Percentiles rank a stretch among this genome's conserved stretches.
Conservation (phyloP, 2,797 vertebrate species). For the Nyctibius grandis region DNA sequence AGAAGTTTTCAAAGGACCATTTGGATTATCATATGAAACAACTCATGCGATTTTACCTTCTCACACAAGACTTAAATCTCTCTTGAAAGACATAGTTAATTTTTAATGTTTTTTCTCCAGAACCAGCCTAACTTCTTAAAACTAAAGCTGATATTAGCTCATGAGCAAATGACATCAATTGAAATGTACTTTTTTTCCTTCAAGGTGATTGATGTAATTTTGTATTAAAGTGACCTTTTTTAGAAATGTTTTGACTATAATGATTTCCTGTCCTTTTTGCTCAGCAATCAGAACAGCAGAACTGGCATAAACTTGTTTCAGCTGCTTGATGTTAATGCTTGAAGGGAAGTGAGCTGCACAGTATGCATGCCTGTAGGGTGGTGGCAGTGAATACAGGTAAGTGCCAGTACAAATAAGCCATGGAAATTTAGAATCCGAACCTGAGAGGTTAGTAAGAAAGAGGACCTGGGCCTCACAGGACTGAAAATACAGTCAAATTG, state of each 20-base stretch:
- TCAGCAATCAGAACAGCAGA: conserved; percentile 78
- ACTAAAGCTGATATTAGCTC: conserved; percentile 57
- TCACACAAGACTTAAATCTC: conserved; percentile 50
- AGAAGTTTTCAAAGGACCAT: neutral
- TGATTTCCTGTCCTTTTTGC: conserved; percentile 93
- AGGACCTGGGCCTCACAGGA: neutral
- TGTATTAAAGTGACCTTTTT: conserved; percentile 91
- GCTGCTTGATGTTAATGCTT: conserved; percentile 68
- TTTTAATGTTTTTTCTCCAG: conserved; percentile 71
- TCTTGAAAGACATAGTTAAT: conserved; percentile 70
- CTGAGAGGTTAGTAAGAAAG: neutral
- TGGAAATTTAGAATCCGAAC: neutral
- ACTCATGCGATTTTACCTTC: conserved; percentile 11
- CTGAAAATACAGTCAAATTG: neutral
- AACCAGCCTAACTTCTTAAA: conserved; percentile 66
- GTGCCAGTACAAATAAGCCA: neutral
- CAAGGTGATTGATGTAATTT: conserved; percentile 93
- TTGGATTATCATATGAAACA: conserved; percentile 21
- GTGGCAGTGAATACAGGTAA: neutral
- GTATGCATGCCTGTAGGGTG: neutral
- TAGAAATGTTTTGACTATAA: conserved; percentile 87
- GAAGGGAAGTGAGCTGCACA: conserved; percentile 78
- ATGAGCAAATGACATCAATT: conserved; percentile 61
- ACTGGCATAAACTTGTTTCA: conserved; percentile 72
- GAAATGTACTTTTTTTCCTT: conserved; percentile 78